phyloP scores from a whole-genome alignment of 2,888 invertebrate species.

The Limnephilus lunatus region DNA sequence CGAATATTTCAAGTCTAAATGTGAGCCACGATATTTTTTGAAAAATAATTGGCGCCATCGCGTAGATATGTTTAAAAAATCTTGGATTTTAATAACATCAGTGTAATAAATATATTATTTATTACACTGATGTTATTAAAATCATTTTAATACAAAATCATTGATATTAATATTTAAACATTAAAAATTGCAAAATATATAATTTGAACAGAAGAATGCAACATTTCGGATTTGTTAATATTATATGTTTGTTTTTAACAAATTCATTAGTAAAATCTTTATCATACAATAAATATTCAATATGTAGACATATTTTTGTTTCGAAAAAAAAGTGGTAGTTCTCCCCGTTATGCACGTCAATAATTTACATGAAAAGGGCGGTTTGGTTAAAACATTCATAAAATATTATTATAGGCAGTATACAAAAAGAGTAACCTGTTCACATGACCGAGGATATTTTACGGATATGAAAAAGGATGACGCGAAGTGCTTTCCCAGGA shows the following conservation, averaged over 20 bases:
- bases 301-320: not conserved
- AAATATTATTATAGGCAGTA: not conserved
- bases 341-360: not conserved
- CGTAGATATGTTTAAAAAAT: too few relatives aligned
- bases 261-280: not conserved
- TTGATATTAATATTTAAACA: too few relatives aligned
- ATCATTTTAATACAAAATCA: too few relatives aligned
- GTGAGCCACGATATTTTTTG: too few relatives aligned
- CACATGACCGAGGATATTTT: constrained; percentile 18
- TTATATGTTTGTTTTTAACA: not conserved
- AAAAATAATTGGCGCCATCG: too few relatives aligned
- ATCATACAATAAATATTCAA: not conserved
- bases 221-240: not conserved
- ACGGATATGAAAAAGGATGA: constrained; percentile 18
- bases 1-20: too few relatives aligned
- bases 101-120: too few relatives aligned
- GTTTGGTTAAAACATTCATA: not conserved
- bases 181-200: too few relatives aligned
- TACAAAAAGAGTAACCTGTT: not conserved
- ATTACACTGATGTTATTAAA: too few relatives aligned
- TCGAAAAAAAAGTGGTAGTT: not conserved
- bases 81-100: too few relatives aligned
- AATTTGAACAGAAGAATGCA: too few relatives aligned
- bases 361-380: not conserved
- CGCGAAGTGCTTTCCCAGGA: not conserved